phyloP scores from a whole-genome alignment of 2,113 vertebrate genomes.

The Genyomyrus donnyi region DNA sequence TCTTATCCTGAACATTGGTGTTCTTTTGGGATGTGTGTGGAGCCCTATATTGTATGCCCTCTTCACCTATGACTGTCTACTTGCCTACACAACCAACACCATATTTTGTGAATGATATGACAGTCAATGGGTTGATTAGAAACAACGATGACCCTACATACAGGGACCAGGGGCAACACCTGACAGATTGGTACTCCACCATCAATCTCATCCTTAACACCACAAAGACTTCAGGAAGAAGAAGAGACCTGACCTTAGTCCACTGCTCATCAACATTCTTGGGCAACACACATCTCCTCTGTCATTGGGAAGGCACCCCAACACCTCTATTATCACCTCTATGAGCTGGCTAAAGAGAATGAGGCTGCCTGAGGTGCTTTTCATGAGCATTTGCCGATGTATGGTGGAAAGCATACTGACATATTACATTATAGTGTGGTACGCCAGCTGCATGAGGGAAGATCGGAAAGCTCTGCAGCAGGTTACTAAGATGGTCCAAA shows the following conservation, averaged over 20 bases:
- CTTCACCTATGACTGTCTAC: neutral
- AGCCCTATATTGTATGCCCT: neutral
- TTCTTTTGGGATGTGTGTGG: neutral
- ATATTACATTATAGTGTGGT: too few species aligned
- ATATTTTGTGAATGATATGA: neutral
- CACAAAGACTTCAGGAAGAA: neutral
- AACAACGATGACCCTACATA: neutral
- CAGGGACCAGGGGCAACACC: neutral
- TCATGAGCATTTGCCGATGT: too few species aligned
- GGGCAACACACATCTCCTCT: too few species aligned
- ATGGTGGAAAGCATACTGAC: too few species aligned
- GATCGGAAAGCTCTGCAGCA: too few species aligned
- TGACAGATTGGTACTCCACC: neutral
- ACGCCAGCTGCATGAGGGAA: too few species aligned
- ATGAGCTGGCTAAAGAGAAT: too few species aligned
- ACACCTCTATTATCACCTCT: too few species aligned
- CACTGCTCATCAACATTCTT: too few species aligned
- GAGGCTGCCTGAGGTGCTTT: too few species aligned
- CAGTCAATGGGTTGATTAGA: neutral
- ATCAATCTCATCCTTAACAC: neutral
- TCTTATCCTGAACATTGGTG: neutral
- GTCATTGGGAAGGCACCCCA: too few species aligned
- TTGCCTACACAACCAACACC: neutral
- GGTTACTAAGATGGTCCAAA: too few species aligned
- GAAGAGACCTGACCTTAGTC: neutral